These are phyloP conservation scores for Drosophila setifemur DNA, from an alignment of 1,140 invertebrate genomes.

Conservation along the genomic window DNA sequence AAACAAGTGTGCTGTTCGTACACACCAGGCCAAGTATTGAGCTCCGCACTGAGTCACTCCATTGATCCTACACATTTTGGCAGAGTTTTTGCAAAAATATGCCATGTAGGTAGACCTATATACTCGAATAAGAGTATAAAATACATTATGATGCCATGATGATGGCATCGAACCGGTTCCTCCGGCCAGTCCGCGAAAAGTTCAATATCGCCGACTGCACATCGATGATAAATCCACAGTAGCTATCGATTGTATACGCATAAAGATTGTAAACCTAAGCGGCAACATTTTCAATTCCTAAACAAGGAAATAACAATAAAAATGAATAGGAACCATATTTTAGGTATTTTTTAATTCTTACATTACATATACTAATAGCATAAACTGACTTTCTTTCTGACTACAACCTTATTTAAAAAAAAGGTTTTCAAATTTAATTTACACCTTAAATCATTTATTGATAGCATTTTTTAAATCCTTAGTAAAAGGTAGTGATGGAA, in stretches of 20 bases:
- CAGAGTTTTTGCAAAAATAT: slow-evolving; percentile 45
- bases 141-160: slow-evolving; percentile 61
- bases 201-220: slow-evolving; percentile 25
- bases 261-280: neutral
- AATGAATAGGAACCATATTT: no score
- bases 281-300: no score
- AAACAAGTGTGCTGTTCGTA: slow-evolving; percentile 66
- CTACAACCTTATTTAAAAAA: no score
- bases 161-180: slow-evolving; percentile 73
- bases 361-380: no score
- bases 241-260: neutral
- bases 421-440: no score
- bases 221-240: slow-evolving; percentile 8
- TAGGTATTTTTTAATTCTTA: no score
- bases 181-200: slow-evolving; percentile 11
- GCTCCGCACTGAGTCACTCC: slow-evolving; percentile 7
- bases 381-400: no score
- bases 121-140: slow-evolving; percentile 45
- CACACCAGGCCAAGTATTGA: slow-evolving; percentile 4
- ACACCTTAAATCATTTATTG: no score
- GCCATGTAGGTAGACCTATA: slow-evolving; percentile 18
- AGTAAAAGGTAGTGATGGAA: no score
- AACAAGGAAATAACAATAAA: no score
- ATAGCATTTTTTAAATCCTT: no score
- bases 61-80: slow-evolving; percentile 40